Percentiles rank a stretch among this genome's conserved stretches.
phyloP scores from a whole-genome alignment of 2,888 invertebrate genomes.

The Cryptocephalus moraei region DNA sequence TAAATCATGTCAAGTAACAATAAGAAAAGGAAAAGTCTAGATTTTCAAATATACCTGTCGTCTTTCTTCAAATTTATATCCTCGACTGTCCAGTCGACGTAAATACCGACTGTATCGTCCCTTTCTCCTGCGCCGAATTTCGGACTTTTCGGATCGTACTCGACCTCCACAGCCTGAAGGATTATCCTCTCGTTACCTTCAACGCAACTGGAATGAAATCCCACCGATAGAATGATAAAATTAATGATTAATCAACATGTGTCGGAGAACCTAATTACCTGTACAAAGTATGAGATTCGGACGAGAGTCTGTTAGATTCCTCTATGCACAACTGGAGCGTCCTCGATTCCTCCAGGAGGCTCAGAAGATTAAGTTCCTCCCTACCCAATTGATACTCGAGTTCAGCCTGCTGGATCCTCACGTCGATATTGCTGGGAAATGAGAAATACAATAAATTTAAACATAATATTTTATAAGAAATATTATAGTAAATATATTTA shows the following conservation, averaged over 20 bases:
- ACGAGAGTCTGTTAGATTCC: constrained; percentile 41
- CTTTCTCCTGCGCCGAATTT: constrained; percentile 62
- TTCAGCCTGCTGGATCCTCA: constrained; percentile 82
- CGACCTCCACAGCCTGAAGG: constrained; percentile 59
- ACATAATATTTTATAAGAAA: background rate
- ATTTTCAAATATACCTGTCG: constrained; percentile 44
- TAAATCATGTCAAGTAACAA: background rate
- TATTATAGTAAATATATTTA: too few relatives aligned
- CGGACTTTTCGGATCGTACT: constrained; percentile 59
- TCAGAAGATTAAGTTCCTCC: constrained; percentile 77
- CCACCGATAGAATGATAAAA: background rate
- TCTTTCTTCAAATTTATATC: constrained; percentile 64
- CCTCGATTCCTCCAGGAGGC: constrained; percentile 73
- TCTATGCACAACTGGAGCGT: constrained; percentile 70
- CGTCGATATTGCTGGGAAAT: constrained; percentile 67
- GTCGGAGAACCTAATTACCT: constrained; percentile 21
- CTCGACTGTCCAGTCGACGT: constrained; percentile 75
- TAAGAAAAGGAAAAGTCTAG: background rate
- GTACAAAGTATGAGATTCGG: constrained; percentile 36
- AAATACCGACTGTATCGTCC: constrained; percentile 55
- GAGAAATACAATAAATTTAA: background rate
- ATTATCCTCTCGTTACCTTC: constrained; percentile 28
- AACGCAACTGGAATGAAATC: constrained; percentile 33
- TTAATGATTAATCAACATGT: background rate
- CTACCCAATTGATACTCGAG: constrained; percentile 79